Evolutionary conservation across 2,888 invertebrate species (phyloP).

Genomic region (Helobdella robusta): DNA sequence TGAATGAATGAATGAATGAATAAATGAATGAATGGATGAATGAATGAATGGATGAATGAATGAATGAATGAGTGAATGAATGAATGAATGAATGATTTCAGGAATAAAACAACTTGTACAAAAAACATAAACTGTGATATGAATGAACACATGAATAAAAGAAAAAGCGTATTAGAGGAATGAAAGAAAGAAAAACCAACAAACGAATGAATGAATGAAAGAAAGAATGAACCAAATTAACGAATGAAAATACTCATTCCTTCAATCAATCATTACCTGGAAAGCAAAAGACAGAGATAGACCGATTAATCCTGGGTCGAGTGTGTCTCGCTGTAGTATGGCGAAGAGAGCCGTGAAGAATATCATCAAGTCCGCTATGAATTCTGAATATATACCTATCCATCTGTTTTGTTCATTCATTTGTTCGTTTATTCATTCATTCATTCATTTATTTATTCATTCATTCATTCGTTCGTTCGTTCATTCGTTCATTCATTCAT

Average conservation of each 20-base stretch:
- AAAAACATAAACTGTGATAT: too few species aligned
- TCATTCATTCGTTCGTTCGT: neutral
- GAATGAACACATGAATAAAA: neutral
- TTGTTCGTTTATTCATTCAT: neutral
- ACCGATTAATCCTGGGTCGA: conserved; percentile 33
- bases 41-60: too few species aligned
- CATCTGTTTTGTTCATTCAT: conserved; percentile 30
- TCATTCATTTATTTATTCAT: neutral
- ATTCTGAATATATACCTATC: conserved; percentile 34
- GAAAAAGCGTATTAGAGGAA: neutral
- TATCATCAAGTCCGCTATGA: conserved; percentile 34
- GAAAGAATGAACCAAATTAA: too few species aligned
- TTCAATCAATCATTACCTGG: too few species aligned
- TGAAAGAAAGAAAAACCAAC: too few species aligned
- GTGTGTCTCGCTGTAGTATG: conserved; percentile 28
- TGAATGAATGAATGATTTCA: too few species aligned
- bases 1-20: too few species aligned
- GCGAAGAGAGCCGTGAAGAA: conserved; percentile 35
- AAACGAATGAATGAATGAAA: too few species aligned
- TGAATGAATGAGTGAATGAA: too few species aligned
- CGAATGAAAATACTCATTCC: too few species aligned
- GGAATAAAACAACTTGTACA: too few species aligned
- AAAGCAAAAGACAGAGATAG: conserved; percentile 35
- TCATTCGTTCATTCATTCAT: neutral
- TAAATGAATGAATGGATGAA: too few species aligned